Percentiles rank a stretch among this genome's conserved stretches.
Conservation (phyloP, 2,888 invertebrate species). For the Tipula vernalis region DNA sequence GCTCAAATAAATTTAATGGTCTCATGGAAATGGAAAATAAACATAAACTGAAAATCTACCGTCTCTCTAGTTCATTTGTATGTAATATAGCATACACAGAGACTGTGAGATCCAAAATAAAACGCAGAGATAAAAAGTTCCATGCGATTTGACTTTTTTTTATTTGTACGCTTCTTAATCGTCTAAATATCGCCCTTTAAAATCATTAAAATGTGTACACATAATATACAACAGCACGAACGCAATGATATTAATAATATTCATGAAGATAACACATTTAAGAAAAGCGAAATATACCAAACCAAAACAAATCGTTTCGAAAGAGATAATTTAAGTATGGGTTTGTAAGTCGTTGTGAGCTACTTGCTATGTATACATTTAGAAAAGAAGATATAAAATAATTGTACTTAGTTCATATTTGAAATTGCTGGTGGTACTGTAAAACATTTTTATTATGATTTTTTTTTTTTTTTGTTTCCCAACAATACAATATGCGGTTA, state of each 20-base stretch:
- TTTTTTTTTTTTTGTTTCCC: not conserved
- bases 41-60: not conserved
- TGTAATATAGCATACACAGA: not conserved
- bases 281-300: not conserved
- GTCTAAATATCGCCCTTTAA: not conserved
- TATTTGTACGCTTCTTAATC: not conserved
- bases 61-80: not conserved
- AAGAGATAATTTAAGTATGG: not conserved
- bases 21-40: not conserved
- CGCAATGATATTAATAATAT: not conserved
- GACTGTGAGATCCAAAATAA: not conserved
- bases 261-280: not conserved
- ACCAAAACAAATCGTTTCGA: not conserved
- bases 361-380: too few relatives aligned
- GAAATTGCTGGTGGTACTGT: not conserved
- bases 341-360: not conserved
- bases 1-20: not conserved
- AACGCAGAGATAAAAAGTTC: not conserved
- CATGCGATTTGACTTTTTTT: not conserved
- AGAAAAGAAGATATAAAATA: not conserved
- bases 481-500: not conserved
- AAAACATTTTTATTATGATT: not conserved
- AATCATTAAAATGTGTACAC: not conserved
- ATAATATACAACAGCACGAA: not conserved
- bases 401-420: not conserved